These are phyloP conservation scores for Steinernema feltiae DNA, from an alignment of 1,140 invertebrate genomes.

Conservation along the genomic window DNA sequence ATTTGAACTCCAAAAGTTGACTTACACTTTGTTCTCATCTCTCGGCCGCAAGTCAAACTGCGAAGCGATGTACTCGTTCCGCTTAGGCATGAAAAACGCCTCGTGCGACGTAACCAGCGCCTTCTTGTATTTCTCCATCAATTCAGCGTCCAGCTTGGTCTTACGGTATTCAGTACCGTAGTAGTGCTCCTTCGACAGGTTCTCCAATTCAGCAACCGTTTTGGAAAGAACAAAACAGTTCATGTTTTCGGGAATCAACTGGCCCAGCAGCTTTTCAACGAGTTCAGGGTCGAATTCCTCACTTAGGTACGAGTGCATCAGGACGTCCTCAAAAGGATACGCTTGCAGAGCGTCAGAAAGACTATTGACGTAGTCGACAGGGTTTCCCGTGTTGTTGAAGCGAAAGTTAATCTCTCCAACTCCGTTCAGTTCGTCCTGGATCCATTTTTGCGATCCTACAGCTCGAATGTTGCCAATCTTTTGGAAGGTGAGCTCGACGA, in stretches of 20 bases:
- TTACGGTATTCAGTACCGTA: conserved; percentile 81
- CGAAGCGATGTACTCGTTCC: conserved; percentile 84
- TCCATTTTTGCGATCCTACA: conserved; percentile 74
- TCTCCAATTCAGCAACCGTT: conserved; percentile 65
- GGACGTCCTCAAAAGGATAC: conserved; percentile 77
- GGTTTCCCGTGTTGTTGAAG: conserved; percentile 81
- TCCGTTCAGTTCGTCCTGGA: conserved; percentile 78
- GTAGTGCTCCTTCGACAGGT: conserved; percentile 69
- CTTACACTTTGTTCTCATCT: conserved; percentile 65
- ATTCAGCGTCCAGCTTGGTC: conserved; percentile 64
- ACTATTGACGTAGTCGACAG: conserved; percentile 67
- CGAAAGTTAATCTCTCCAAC: conserved; percentile 75
- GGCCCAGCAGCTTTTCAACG: conserved; percentile 69
- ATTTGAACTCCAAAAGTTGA: conserved; percentile 21
- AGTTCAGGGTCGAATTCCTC: conserved; percentile 79
- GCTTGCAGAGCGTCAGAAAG: conserved; percentile 67
- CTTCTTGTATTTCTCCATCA: conserved; percentile 19
- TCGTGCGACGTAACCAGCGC: conserved; percentile 43
- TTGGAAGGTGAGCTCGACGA: conserved; percentile 70
- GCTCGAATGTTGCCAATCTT: conserved; percentile 77
- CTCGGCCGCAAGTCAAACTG: conserved; percentile 71
- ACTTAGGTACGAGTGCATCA: conserved; percentile 71
- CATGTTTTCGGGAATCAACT: conserved; percentile 74
- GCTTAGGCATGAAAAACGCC: conserved; percentile 70
- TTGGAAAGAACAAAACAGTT: conserved; percentile 69